Percentiles rank a stretch among this genome's conserved stretches.
Evolutionary conservation across 1,140 invertebrate species (phyloP).

Genomic region (Diorhabda carinulata): DNA sequence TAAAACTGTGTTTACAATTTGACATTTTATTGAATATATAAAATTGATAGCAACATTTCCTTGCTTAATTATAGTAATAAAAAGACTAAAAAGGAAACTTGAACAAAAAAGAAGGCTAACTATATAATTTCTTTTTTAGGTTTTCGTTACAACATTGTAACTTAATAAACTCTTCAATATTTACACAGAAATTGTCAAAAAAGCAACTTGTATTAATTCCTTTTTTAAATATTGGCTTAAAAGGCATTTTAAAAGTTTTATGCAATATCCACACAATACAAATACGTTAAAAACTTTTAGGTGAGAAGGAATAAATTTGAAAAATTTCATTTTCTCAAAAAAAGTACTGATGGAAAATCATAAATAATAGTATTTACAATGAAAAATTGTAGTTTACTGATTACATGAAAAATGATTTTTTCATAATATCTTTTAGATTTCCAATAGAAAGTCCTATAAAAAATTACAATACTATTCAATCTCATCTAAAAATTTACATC

Average conservation of each 20-base stretch:
- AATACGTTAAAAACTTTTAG: background rate
- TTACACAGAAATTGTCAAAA: slow-evolving; percentile 19
- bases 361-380: too few relatives aligned
- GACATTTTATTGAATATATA: slow-evolving; percentile 25
- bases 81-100: slow-evolving; percentile 15
- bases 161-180: slow-evolving; percentile 21
- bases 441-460: background rate
- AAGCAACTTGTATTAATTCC: slow-evolving; percentile 3
- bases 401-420: too few relatives aligned
- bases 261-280: slow-evolving; percentile 6
- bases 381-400: too few relatives aligned
- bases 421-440: too few relatives aligned
- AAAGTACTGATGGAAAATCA: too few relatives aligned
- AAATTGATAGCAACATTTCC: slow-evolving; percentile 23
- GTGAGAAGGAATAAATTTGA: background rate
- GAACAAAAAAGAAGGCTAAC: slow-evolving; percentile 18
- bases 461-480: background rate
- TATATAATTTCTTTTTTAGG: slow-evolving; percentile 12
- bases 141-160: slow-evolving; percentile 15
- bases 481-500: background rate
- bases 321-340: too few relatives aligned
- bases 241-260: slow-evolving; percentile 8
- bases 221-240: slow-evolving; percentile 7
- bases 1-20: slow-evolving; percentile 7
- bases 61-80: slow-evolving; percentile 16